These are phyloP conservation scores for Centropristis striata DNA, from an alignment of 2,113 vertebrate genomes.

Conservation along the genomic window DNA sequence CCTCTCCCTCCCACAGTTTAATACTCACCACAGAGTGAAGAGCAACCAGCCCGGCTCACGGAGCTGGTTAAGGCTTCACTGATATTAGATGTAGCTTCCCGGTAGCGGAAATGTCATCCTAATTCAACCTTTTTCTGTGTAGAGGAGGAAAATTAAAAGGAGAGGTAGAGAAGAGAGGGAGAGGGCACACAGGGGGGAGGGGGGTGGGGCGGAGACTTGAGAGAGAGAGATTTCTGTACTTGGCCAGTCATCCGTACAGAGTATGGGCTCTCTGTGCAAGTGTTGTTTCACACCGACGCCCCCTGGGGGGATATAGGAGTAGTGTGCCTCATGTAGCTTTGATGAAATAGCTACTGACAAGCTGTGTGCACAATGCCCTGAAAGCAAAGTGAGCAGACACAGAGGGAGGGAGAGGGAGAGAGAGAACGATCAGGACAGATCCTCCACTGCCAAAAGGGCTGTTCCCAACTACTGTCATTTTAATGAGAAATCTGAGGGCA, in stretches of 20 bases:
- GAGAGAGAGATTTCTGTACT: slow-evolving; percentile 40
- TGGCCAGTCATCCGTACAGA: slow-evolving; percentile 52
- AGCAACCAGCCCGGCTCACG: slow-evolving; percentile 18
- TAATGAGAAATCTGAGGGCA: slow-evolving; percentile 56
- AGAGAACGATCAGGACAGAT: slow-evolving; percentile 35
- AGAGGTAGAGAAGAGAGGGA: slow-evolving; percentile 42
- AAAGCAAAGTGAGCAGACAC: slow-evolving; percentile 57
- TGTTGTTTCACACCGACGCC: slow-evolving; percentile 47
- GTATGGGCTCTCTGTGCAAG: slow-evolving; percentile 26
- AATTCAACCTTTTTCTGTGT: slow-evolving; percentile 44
- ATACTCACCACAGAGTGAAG: slow-evolving; percentile 12
- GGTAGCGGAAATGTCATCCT: slow-evolving; percentile 40
- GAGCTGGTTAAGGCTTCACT: slow-evolving; percentile 18
- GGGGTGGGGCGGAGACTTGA: background rate
- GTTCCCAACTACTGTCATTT: slow-evolving; percentile 39
- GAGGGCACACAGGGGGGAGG: background rate
- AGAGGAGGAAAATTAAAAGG: slow-evolving; percentile 31
- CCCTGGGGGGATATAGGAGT: slow-evolving; percentile 52
- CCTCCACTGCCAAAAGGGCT: slow-evolving; percentile 55
- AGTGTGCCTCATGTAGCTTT: slow-evolving; percentile 60
- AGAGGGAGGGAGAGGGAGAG: slow-evolving; percentile 29
- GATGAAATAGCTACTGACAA: slow-evolving; percentile 75
- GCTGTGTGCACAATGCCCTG: slow-evolving; percentile 62
- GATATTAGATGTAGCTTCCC: slow-evolving; percentile 13
- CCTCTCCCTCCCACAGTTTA: slow-evolving; percentile 55